Conservation (phyloP, 1,140 invertebrate species). For the Arctopsyche grandis region DNA sequence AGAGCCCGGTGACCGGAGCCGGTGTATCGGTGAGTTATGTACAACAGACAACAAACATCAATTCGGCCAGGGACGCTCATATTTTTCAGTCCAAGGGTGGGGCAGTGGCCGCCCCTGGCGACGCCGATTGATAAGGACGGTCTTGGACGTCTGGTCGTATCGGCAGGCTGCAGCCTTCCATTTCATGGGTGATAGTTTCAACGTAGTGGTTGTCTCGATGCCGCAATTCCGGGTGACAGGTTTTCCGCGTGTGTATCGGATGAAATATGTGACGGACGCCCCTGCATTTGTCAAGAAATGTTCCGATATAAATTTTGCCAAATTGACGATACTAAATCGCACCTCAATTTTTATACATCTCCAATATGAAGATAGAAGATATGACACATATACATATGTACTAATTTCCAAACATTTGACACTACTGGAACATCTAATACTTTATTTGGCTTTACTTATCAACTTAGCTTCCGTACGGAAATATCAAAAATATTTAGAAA, state of each 20-base stretch:
- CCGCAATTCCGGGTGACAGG: conserved; percentile 38
- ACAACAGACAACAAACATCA: conserved; percentile 53
- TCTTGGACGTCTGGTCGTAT: conserved; percentile 36
- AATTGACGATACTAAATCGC: too few species aligned
- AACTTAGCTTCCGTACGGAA: too few species aligned
- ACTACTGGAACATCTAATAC: too few species aligned
- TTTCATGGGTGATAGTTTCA: conserved; percentile 39
- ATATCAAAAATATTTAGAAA: too few species aligned
- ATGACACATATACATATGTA: too few species aligned
- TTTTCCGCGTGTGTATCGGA: conserved; percentile 10
- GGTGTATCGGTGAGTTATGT: conserved; percentile 50
- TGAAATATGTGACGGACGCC: not conserved
- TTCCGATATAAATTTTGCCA: not conserved
- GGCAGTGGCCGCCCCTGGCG: too few species aligned
- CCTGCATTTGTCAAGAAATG: not conserved
- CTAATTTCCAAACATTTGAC: too few species aligned
- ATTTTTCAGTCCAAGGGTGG: conserved; percentile 39
- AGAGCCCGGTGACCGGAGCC: conserved; percentile 35
- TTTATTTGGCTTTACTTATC: too few species aligned
- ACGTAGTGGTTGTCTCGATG: conserved; percentile 3
- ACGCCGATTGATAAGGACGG: conserved; percentile 42
- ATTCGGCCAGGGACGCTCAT: conserved; percentile 49
- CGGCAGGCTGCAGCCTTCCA: conserved; percentile 38
- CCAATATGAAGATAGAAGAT: too few species aligned
- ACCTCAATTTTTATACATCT: too few species aligned